Evolutionary conservation across 2,888 invertebrate species (phyloP), one percentile per base, ranked within the genome.

Genomic region (Fragum fragum): DNA sequence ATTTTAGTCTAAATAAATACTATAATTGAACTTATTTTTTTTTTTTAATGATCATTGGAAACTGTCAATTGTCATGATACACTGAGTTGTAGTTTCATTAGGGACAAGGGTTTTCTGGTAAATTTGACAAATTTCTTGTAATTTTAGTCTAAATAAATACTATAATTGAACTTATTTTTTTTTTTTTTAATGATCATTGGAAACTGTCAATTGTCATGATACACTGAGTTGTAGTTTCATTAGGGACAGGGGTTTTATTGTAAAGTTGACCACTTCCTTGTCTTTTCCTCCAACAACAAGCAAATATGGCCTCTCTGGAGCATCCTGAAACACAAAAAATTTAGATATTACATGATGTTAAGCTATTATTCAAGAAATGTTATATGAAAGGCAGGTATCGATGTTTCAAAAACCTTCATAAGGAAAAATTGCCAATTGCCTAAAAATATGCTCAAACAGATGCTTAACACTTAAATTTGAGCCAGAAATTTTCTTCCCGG

Each of bases 201-300:
- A 53, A 53, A n/a, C 53, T 7, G 53, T 16, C n/a, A 11, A 6
- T 57, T 57, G 61, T 66, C 66, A 66, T 9, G 23, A 42, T 21
- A 21, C 18, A 23, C 66, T 74, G 2, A 83, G 29, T 26, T 78
- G 55, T 18, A 77, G 68, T 73, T 79, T 88, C 89, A 90, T 89
- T 39, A 89, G 70, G 36, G 86, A 73, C 42, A 91, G 29, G 16
- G 89, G 86, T 78, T 88, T 88, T 11, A 81, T 72, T 2, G 79
- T 71, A 16, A 90, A 83, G 76, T 84, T 86, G 21, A 81, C 74
- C 3, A 59, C 76, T 11, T 73, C 73, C 29, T 81, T 87, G 53
- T 86, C 90, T 26, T 87, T 87, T 1, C 90, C 90, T 11, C 91
- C 91, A 39, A 90, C 32, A 26, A 91, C 76, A 71, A 91, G 57